Evolutionary conservation across 2,888 invertebrate genomes (phyloP), one percentile per base, ranked within the genome.

Genomic region (Apodemia hepburni): DNA sequence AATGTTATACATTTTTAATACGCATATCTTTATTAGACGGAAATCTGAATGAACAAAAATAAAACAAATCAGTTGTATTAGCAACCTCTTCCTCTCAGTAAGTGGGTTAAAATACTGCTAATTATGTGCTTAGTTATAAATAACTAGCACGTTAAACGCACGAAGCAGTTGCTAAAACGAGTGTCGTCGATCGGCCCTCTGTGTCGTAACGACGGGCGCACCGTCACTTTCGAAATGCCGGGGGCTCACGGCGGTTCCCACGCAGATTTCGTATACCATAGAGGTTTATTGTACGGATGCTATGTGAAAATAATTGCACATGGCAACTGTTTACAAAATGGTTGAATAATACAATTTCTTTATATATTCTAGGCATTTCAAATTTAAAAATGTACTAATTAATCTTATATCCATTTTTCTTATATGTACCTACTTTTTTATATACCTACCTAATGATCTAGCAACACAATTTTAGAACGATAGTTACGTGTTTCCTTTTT

Each of bases 221-320:
- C 69, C 67, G 72, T 70, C 72, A 74, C 72, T 87, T 87, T 81
- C 84, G 85, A 84, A 88, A 87, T 72, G 66, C 71, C 75, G 72
- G 79, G 70, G 74, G 79, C 81, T 70, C 74, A 75, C 72, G 73
- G 72, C 75, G 80, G 81, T 90, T 91, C 90, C 90, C 90, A 91
- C 90, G 90, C 90, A 84, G 85, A 87, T 88, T 90, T 89, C 85
- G 82, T 85, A 61, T 63, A 61, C 38, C 60, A 59, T 81, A 79
- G 85, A 87, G 84, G 83, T 86, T 78, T 78, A 78, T 68, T 69
- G 65, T 49, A 9, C 18, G 17, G 69, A 68, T 68, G 69, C 67
- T 69, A 63, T 63, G 57, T 66, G 65, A 66, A 33, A 33, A 33
- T 33, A 33, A 64, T 68, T 67, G 35, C 60, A 65, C 66, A 65